Conservation (phyloP, 92 coral and sea anemone genomes). For the Pocillopora meandrina region DNA sequence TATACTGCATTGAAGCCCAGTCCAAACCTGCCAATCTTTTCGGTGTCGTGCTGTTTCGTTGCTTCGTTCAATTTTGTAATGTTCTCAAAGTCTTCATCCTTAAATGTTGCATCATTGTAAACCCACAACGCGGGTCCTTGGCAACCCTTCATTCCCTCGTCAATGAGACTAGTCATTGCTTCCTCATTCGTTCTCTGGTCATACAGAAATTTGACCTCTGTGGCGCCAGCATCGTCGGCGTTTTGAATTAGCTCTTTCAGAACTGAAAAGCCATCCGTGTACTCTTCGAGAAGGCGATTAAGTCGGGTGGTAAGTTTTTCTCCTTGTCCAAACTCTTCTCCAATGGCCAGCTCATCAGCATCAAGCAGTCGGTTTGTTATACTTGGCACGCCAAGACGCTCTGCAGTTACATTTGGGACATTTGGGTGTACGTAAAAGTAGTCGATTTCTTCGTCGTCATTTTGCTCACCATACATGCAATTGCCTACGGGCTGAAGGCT, state of each 20-base stretch:
- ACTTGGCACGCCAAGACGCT: conserved; percentile 70
- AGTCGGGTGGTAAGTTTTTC: conserved; percentile 69
- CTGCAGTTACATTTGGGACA: conserved; percentile 63
- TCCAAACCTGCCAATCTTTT: conserved; percentile 89
- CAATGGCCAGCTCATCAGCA: conserved; percentile 64
- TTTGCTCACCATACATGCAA: conserved; percentile 45
- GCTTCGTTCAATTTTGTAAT: conserved; percentile 84
- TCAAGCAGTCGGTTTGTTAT: conserved; percentile 68
- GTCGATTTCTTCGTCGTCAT: conserved; percentile 60
- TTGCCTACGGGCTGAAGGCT: conserved; percentile 27
- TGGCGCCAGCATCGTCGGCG: conserved; percentile 95
- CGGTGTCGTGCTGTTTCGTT: conserved; percentile 77
- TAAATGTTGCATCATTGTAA: conserved; percentile 83
- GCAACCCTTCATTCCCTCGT: conserved; percentile 77
- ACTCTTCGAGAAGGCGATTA: conserved; percentile 69
- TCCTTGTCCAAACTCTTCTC: conserved; percentile 75
- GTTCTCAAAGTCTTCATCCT: conserved; percentile 84
- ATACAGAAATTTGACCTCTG: conserved; percentile 71
- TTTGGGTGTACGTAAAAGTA: conserved; percentile 68
- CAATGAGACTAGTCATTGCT: conserved; percentile 62
- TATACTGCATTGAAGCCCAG: conserved; percentile 93
- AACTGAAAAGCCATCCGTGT: conserved; percentile 87
- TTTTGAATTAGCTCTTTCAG: conserved; percentile 92
- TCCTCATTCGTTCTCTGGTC: conserved; percentile 37
- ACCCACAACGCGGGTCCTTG: conserved; percentile 92